Evolutionary conservation across 2,888 invertebrate genomes (phyloP).

Genomic region (Ornithoptera alexandrae): DNA sequence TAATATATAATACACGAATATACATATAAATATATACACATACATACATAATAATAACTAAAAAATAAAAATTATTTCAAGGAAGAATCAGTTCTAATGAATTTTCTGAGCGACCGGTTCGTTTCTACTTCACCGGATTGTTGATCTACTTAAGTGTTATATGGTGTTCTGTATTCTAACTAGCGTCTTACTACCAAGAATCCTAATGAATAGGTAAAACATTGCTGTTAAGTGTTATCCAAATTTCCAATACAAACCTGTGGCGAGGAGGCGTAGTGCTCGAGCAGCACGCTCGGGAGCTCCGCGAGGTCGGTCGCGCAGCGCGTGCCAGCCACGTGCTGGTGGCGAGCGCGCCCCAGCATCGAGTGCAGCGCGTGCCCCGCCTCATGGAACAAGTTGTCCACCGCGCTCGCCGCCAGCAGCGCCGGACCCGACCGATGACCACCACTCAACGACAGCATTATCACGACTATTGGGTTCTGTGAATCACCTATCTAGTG

Average conservation of each 20-base stretch:
- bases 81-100: too few species aligned
- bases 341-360: slow-evolving; percentile 96
- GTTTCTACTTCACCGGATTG: too few species aligned
- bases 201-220: too few species aligned
- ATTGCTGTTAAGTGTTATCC: too few species aligned
- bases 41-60: too few species aligned
- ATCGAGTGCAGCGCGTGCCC: slow-evolving; percentile 99
- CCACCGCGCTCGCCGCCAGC: slow-evolving; percentile 90
- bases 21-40: too few species aligned
- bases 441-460: slow-evolving; percentile 91
- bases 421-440: slow-evolving; percentile 86
- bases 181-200: too few species aligned
- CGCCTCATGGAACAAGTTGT: slow-evolving; percentile 99
- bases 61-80: too few species aligned
- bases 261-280: slow-evolving; percentile 95
- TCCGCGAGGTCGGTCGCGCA: slow-evolving; percentile 99
- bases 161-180: too few species aligned
- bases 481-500: slow-evolving; percentile 46
- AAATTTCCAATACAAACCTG: slow-evolving; percentile 68
- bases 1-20: too few species aligned
- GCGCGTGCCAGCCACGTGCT: slow-evolving; percentile 98
- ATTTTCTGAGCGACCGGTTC: too few species aligned
- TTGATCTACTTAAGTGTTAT: too few species aligned
- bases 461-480: slow-evolving; percentile 95
- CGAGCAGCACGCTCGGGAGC: slow-evolving; percentile 99